Evolutionary conservation across 1,140 invertebrate genomes (phyloP).

Genomic region (Orchestia grillus): DNA sequence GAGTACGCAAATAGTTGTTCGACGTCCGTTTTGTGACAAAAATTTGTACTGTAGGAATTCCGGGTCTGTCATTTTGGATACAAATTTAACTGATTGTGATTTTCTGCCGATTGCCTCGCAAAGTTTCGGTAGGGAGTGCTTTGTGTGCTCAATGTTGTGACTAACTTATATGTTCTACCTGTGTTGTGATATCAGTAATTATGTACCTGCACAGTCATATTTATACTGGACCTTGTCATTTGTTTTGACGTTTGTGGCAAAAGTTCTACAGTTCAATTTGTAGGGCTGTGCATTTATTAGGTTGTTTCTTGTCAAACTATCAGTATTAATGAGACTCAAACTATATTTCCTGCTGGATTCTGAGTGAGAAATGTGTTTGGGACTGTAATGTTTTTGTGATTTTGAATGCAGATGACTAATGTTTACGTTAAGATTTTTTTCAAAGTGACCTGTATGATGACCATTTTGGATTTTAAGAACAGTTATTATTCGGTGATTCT

Average conservation of each 20-base stretch:
- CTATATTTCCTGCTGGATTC: neutral
- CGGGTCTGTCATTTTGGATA: neutral
- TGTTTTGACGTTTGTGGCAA: neutral
- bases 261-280: neutral
- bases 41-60: neutral
- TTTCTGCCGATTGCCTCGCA: no score
- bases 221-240: neutral
- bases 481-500: neutral
- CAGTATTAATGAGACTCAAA: neutral
- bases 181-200: neutral
- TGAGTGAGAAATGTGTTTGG: no score
- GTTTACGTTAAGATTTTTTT: neutral
- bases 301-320: neutral
- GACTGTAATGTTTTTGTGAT: no score
- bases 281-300: neutral
- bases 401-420: no score
- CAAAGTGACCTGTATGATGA: neutral
- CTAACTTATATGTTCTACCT: neutral
- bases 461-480: neutral
- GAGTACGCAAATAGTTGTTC: neutral
- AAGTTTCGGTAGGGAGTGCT: neutral
- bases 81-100: neutral
- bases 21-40: neutral
- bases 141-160: neutral
- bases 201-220: neutral